Evolutionary conservation across 2,888 invertebrate species (phyloP).

Genomic region (Magallana nippona): DNA sequence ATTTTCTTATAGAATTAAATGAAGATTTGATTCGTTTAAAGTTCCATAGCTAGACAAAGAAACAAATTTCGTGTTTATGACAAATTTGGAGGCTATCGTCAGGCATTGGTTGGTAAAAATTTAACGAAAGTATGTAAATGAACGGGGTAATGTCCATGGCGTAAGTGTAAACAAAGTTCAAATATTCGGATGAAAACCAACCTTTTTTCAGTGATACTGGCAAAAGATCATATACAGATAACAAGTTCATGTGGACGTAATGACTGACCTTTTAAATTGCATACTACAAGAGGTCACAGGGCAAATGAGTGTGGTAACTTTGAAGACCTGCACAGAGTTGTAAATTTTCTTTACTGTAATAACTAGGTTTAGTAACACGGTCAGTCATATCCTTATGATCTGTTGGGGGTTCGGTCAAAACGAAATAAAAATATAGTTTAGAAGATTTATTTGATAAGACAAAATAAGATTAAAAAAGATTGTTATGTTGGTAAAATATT

Average conservation of each 20-base stretch:
- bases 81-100: not conserved
- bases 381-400: too few relatives aligned
- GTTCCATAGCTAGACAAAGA: not conserved
- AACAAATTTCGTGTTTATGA: not conserved
- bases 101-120: constrained; percentile 1
- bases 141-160: not conserved
- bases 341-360: too few relatives aligned
- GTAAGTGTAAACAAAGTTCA: not conserved
- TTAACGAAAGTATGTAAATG: not conserved
- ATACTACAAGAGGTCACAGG: not conserved
- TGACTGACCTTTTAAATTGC: constrained; percentile 6
- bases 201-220: not conserved
- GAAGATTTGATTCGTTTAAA: not conserved
- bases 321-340: not conserved
- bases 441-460: too few relatives aligned
- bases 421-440: too few relatives aligned
- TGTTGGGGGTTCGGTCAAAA: too few relatives aligned
- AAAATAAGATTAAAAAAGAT: too few relatives aligned
- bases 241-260: not conserved
- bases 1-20: not conserved
- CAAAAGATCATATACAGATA: constrained; percentile 18
- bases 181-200: constrained; percentile 12
- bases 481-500: too few relatives aligned
- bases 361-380: too few relatives aligned
- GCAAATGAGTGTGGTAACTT: not conserved